A percentile compares a stretch with the other conserved stretches of the same genome.
Evolutionary conservation across 1,140 invertebrate genomes (phyloP).

Genomic region (Pogonomyrmex barbatus): DNA sequence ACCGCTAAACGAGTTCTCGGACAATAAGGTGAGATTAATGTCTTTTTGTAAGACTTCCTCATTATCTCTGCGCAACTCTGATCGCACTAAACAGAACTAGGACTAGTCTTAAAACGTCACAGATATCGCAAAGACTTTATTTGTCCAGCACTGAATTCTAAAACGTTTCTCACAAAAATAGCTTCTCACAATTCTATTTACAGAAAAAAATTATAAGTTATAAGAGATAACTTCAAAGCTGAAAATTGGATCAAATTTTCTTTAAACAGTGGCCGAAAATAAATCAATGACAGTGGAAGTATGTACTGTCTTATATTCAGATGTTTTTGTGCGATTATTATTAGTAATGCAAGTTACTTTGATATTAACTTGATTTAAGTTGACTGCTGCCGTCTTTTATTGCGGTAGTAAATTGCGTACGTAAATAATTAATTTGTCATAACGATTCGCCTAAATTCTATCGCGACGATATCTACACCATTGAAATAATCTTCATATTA

Average conservation of each 20-base stretch:
- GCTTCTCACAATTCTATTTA: not conserved
- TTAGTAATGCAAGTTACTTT: not conserved
- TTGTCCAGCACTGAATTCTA: not conserved
- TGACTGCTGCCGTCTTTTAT: not conserved
- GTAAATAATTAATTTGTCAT: constrained; percentile 58
- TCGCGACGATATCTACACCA: constrained; percentile 19
- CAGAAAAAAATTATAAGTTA: not conserved
- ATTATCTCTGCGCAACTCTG: not conserved
- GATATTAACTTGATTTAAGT: constrained; percentile 22
- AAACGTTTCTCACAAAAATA: not conserved
- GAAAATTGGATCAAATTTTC: not conserved
- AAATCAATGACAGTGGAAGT: not conserved
- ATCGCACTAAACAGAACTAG: not conserved
- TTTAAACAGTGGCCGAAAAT: not conserved
- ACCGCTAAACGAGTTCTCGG: constrained; percentile 23
- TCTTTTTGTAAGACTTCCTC: not conserved
- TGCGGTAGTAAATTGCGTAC: constrained; percentile 20
- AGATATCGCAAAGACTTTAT: constrained; percentile 5
- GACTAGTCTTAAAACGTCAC: not conserved
- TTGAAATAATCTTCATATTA: constrained; percentile 41
- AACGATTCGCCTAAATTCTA: not conserved
- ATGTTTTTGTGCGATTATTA: not conserved
- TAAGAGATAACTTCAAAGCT: not conserved
- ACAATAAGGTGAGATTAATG: constrained; percentile 27
- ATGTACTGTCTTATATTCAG: not conserved